A percentile compares a stretch with the other conserved stretches of the same genome.
Evolutionary conservation across 2,113 vertebrate species (phyloP).

Genomic region (Pantherophis guttatus): DNA sequence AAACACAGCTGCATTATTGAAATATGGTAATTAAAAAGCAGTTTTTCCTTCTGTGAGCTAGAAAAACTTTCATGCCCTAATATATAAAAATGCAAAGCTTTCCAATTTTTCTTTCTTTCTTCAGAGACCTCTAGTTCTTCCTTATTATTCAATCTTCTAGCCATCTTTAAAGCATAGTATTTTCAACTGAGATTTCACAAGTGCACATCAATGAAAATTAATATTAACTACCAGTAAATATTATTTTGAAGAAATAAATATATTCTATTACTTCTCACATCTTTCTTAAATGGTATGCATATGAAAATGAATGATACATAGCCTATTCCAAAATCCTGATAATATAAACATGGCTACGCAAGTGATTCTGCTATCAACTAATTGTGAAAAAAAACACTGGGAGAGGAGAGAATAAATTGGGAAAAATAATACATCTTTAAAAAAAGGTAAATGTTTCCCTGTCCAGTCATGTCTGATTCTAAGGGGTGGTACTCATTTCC

Average conservation of each 20-base stretch:
- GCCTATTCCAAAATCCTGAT: constrained; percentile 1
- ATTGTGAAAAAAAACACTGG: not conserved
- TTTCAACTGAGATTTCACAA: constrained; percentile 63
- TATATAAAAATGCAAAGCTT: constrained; percentile 40
- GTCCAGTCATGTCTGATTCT: too few species aligned
- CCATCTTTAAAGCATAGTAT: constrained; percentile 57
- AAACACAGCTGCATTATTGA: not conserved
- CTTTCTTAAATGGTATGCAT: constrained; percentile 9
- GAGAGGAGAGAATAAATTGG: constrained; percentile 15
- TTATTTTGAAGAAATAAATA: constrained; percentile 46
- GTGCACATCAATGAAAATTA: constrained; percentile 62
- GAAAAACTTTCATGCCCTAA: constrained; percentile 12
- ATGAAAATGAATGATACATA: constrained; percentile 30
- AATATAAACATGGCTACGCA: not conserved
- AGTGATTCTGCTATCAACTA: constrained; percentile 9
- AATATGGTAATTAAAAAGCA: not conserved
- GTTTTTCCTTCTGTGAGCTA: not conserved
- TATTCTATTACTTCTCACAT: constrained; percentile 44
- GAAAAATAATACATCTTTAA: not conserved
- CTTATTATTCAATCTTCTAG: constrained; percentile 52
- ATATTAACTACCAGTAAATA: constrained; percentile 34
- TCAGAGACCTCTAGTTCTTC: constrained; percentile 47
- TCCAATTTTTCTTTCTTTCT: constrained; percentile 34
- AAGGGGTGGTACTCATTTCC: too few species aligned
- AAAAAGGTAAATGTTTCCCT: not conserved